Base-by-base conservation (phyloP, 2,888 invertebrate species). In the Hypena proboscidalis region DNA sequence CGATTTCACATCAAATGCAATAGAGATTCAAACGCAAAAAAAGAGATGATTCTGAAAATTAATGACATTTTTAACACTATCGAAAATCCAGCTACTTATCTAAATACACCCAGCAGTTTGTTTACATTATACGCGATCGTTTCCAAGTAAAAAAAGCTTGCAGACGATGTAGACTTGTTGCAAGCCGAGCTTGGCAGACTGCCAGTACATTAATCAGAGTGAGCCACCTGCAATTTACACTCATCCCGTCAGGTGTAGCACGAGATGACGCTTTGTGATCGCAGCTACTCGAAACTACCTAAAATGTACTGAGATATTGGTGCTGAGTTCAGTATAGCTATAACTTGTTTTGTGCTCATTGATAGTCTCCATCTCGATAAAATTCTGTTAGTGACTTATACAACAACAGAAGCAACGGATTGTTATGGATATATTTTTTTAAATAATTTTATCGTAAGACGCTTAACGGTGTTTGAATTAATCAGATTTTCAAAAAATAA, bases 121-220 rank as follows among this genome's bases (percentile, higher is more conserved):
- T 62, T 62, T 59, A 59, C 47, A 44, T 39, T 36, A 46, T 49
- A 40, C 54, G 53, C 30, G 36, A 49, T 49, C 42, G 49, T 57
- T 54, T 50, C 41, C 32, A 15, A 50, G 52, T 46, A 54, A 62
- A 54, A n/a, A 58, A 36, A 27, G 40, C 25, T 39, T 23, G 52
- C 48, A 62, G 45, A 46, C 49, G 47, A 47, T 32, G 40, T 54
- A 57, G 69, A 75, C 72, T 70, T 75, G 75, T 76, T 74, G 73
- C 71, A 58, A 67, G 49, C 44, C 14, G 27, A 30, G 33, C 39
- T 60, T 81, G 80, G 80, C 77, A 27, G 13, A 15, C 14, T 50
- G 77, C 80, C 80, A 80, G 63, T 41, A 52, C 70, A 65, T 75
- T 73, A 74, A 76, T 76, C 56, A 67, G 69, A 63, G 66, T 49